Conservation (phyloP, 2,888 invertebrate species). For the Diarsia mendica region DNA sequence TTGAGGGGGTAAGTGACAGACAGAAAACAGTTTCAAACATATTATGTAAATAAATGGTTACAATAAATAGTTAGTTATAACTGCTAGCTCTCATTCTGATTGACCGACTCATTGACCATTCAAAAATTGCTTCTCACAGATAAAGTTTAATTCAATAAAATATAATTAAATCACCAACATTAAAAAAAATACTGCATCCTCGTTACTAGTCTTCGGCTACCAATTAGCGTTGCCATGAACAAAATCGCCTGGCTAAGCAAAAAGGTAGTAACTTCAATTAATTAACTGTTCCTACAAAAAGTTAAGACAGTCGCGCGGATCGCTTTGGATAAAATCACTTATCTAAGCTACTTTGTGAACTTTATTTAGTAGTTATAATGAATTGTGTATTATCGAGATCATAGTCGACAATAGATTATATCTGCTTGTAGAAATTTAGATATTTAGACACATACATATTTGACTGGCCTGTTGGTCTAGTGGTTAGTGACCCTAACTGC, state of each 20-base stretch:
- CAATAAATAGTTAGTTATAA: too few relatives aligned
- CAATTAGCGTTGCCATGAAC: conserved; percentile 51
- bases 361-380: conserved; percentile 20
- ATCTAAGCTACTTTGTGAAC: conserved; percentile 10
- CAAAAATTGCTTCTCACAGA: background rate
- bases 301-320: conserved; percentile 42
- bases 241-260: conserved; percentile 62
- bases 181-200: conserved; percentile 26
- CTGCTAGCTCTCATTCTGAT: too few relatives aligned
- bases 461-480: too few relatives aligned
- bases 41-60: too few relatives aligned
- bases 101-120: too few relatives aligned
- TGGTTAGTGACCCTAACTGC: too few relatives aligned
- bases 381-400: background rate
- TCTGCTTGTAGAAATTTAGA: background rate
- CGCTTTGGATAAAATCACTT: conserved; percentile 43
- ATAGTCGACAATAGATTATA: background rate
- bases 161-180: background rate
- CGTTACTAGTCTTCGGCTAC: conserved; percentile 47
- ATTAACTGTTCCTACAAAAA: conserved; percentile 71
- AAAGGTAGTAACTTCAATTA: conserved; percentile 71
- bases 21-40: too few relatives aligned
- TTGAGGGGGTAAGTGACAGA: too few relatives aligned
- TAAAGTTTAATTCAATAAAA: background rate
- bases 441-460: too few relatives aligned